phyloP scores from a whole-genome alignment of 2,797 vertebrate species.

The Ispidina picta region DNA sequence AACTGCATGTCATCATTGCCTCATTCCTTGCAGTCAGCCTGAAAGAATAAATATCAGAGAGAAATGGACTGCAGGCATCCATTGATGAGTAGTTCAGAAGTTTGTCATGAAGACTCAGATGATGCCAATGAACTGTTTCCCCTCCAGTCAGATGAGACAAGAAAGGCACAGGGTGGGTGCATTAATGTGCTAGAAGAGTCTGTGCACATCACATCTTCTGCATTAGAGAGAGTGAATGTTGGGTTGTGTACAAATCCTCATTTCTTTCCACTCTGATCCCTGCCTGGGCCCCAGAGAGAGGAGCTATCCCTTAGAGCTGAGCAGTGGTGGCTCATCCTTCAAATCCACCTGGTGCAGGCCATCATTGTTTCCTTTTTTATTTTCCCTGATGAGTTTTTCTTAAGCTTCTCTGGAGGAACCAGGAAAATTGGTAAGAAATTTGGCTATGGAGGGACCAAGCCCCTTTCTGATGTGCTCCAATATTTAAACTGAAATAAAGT shows the following conservation, averaged over 20 bases:
- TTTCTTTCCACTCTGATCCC: not conserved
- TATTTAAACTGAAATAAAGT: not conserved
- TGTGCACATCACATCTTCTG: not conserved
- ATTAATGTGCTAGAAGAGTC: not conserved
- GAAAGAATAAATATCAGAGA: not conserved
- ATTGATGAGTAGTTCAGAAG: not conserved
- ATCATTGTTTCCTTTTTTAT: not conserved
- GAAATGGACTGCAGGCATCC: not conserved
- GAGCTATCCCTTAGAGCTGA: not conserved
- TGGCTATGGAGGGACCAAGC: not conserved
- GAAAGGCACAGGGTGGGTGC: not conserved
- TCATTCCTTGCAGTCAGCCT: not conserved
- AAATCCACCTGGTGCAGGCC: not conserved
- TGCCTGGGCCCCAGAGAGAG: not conserved
- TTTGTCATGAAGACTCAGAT: not conserved
- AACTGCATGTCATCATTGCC: not conserved
- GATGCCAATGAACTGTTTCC: not conserved
- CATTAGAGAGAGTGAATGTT: not conserved
- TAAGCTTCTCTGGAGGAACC: not conserved
- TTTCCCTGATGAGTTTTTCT: not conserved
- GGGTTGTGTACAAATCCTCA: not conserved
- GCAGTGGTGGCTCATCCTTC: not conserved
- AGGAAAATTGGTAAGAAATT: not conserved
- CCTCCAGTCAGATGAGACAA: not conserved
- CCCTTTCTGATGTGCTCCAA: not conserved